A percentile compares a stretch with the other conserved stretches of the same genome.
Conservation (phyloP, 2,888 invertebrate species). For the Strigamia maritima region DNA sequence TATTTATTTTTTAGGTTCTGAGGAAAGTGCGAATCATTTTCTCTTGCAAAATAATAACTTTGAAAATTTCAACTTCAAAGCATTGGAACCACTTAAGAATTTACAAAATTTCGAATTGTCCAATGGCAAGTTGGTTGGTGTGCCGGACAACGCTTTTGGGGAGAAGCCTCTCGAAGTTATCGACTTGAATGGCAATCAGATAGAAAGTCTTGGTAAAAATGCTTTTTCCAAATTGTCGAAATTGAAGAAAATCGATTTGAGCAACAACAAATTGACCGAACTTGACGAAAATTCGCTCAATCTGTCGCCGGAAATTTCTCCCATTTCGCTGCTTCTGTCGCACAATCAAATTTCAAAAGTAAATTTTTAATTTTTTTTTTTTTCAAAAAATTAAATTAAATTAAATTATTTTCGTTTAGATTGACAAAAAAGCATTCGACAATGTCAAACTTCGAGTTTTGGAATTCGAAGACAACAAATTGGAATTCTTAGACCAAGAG, state of each 20-base stretch:
- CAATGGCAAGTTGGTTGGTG: background rate
- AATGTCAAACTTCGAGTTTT: background rate
- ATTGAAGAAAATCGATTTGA: constrained; percentile 11
- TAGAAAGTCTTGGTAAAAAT: background rate
- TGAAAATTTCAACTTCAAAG: constrained; percentile 23
- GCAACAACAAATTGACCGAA: constrained; percentile 27
- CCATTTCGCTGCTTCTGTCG: background rate
- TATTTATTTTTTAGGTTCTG: constrained; percentile 29
- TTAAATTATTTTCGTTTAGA: background rate
- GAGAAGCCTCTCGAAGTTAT: constrained; percentile 19
- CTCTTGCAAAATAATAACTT: constrained; percentile 2
- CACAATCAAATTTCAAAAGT: constrained; percentile 1
- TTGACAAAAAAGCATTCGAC: constrained; percentile 15
- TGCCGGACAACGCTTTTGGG: constrained; percentile 25
- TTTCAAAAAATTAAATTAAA: background rate
- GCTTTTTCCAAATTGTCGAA: constrained; percentile 6
- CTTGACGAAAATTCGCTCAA: background rate
- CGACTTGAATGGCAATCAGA: background rate
- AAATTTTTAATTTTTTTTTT: background rate
- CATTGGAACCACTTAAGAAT: background rate
- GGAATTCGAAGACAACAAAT: constrained; percentile 33
- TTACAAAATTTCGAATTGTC: constrained; percentile 22
- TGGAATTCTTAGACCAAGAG: background rate
- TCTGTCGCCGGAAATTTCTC: background rate
- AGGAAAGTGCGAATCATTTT: constrained; percentile 6